phyloP scores from a whole-genome alignment of 1,140 invertebrate genomes.

The Dufourea novaeangliae region DNA sequence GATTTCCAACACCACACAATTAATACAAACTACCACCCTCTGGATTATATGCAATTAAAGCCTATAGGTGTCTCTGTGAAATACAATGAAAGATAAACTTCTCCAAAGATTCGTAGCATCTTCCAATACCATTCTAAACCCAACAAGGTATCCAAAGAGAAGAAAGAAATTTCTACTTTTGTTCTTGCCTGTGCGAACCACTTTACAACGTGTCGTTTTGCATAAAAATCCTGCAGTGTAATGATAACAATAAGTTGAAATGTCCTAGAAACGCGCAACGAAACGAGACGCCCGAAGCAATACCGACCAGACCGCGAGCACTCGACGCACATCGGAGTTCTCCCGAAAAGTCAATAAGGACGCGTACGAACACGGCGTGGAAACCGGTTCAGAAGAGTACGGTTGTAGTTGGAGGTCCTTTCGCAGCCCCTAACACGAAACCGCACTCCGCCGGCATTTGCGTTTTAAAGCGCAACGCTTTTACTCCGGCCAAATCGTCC shows the following conservation, averaged over 20 bases:
- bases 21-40: too few relatives aligned
- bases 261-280: background rate
- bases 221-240: too few relatives aligned
- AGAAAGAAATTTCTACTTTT: too few relatives aligned
- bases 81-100: too few relatives aligned
- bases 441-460: conserved; percentile 51
- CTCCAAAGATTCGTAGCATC: too few relatives aligned
- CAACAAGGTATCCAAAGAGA: too few relatives aligned
- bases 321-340: background rate
- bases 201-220: too few relatives aligned
- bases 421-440: conserved; percentile 49
- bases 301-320: background rate
- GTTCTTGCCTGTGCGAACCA: too few relatives aligned
- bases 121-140: too few relatives aligned
- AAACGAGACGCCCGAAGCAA: background rate
- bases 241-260: background rate
- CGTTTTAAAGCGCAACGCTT: conserved; percentile 46
- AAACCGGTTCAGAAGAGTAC: background rate
- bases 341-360: conserved; percentile 13
- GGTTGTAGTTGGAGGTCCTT: conserved; percentile 20
- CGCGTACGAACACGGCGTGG: conserved; percentile 20
- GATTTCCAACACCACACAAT: too few relatives aligned
- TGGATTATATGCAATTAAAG: too few relatives aligned
- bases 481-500: conserved; percentile 31
- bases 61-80: too few relatives aligned